Base-by-base conservation (phyloP, 2,113 vertebrate genomes). In the Hystrix brachyura region DNA sequence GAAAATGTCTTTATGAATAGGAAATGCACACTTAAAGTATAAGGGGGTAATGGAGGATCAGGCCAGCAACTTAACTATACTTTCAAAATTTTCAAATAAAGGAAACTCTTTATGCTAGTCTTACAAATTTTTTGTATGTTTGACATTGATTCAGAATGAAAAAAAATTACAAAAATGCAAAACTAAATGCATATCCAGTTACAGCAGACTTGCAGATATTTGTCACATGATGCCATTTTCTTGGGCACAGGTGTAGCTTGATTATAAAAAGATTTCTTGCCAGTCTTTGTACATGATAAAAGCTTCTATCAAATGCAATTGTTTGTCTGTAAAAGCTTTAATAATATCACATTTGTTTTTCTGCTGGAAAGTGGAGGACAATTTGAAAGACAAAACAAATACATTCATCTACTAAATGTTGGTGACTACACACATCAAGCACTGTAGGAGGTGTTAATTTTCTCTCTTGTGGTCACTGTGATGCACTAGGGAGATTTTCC, bases 101-200 rank as follows among this genome's bases (percentile, higher is more conserved):
- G 32, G 23, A 87, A 76, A 18, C 72, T 62, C 34, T 67, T 48
- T 32, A 46, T 83, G n/a, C n/a, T 43, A 7, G 51, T 69, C 88
- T 71, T 80, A n/a, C 46, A 76, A 34, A 78, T 87, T 80, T 84
- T 59, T 69, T 87, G 3, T 57, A 29, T 64, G 8, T 53, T 93
- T 79, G 62, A 84, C 69, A 90, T 38, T 55, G 82, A 69, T 95
- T 96, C 62, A 80, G 79, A 93, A 80, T 62, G 43, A n/a, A 69
- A 90, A 79, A 64, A 55, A 4, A 0, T 34, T 65, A 87, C 8
- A 91, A 95, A 97, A 93, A 91, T 74, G 27, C 27, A 74, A 89
- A 95, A 74, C 29, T 46, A 65, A 81, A 59, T 7, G 14, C n/a
- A 51, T n/a, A 69, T 81, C 85, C 78, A 91, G 64, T 91, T 81